Conservation (phyloP, 2,113 vertebrate genomes). For the Leiothrix lutea region DNA sequence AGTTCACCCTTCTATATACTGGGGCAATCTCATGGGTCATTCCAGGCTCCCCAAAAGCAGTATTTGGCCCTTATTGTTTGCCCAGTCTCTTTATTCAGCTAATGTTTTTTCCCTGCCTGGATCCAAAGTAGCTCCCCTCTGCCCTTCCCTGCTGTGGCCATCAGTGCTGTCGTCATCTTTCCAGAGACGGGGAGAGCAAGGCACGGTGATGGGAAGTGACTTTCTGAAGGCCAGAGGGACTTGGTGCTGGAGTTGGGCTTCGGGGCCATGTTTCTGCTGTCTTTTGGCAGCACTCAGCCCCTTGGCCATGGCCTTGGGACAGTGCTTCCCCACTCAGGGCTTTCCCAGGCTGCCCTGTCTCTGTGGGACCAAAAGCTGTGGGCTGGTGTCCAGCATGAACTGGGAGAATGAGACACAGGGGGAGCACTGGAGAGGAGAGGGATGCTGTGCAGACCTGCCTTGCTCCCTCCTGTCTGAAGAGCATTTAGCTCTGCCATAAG, state of each 20-base stretch:
- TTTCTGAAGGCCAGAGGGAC: neutral
- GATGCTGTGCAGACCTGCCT: neutral
- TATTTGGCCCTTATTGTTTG: neutral
- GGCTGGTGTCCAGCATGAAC: neutral
- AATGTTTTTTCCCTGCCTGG: neutral
- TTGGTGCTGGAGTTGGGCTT: neutral
- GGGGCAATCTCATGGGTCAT: neutral
- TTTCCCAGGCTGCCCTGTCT: too few relatives aligned
- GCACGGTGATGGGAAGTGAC: accelerated
- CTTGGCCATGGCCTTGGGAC: neutral
- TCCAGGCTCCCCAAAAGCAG: neutral
- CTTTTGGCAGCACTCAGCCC: accelerated
- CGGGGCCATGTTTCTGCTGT: neutral
- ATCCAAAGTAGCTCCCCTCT: neutral
- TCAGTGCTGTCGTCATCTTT: neutral
- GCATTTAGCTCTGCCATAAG: neutral
- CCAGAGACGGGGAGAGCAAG: neutral
- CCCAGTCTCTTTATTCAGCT: neutral
- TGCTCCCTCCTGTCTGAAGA: neutral
- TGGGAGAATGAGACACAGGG: accelerated
- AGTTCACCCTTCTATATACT: neutral
- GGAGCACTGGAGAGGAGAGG: neutral
- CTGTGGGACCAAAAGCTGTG: neutral
- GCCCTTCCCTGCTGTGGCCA: neutral
- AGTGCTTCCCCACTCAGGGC: neutral